Conservation (phyloP, 92 coral and sea anemone species). For the Palythoa grandis region DNA sequence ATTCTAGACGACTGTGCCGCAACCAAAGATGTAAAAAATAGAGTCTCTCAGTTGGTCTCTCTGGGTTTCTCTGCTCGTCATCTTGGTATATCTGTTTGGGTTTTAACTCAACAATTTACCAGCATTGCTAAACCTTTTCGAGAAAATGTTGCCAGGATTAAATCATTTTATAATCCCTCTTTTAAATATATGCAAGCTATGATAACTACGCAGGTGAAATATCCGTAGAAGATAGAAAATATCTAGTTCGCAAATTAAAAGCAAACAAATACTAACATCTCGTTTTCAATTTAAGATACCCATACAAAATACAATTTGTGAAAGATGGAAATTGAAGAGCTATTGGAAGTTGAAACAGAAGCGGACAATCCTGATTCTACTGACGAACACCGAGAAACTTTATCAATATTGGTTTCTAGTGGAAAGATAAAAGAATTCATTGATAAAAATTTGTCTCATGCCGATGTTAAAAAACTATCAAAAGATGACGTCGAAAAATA, state of each 20-base stretch:
- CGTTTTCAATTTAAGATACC: background rate
- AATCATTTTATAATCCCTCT: background rate
- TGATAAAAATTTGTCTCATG: background rate
- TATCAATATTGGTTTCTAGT: conserved; percentile 4
- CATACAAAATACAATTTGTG: background rate
- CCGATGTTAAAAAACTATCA: no score
- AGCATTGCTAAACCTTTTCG: conserved; percentile 30
- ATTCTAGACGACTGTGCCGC: background rate
- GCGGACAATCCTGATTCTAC: background rate
- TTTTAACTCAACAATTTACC: conserved; percentile 8
- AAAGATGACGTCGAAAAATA: no score
- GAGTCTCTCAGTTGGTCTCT: background rate
- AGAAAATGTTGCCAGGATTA: conserved; percentile 9
- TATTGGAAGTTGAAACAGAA: background rate
- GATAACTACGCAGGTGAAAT: conserved; percentile 27
- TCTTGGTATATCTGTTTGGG: conserved; percentile 32
- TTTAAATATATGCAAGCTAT: background rate
- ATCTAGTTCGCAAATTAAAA: background rate
- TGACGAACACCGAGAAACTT: background rate
- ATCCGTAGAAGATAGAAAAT: background rate
- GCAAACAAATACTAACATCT: background rate
- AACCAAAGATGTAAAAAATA: background rate
- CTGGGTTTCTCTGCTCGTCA: conserved; percentile 13
- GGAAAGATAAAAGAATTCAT: background rate
- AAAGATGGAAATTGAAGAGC: background rate